Evolutionary conservation across 2,113 vertebrate species (phyloP).

Genomic region (Trochalopteron elliotii): DNA sequence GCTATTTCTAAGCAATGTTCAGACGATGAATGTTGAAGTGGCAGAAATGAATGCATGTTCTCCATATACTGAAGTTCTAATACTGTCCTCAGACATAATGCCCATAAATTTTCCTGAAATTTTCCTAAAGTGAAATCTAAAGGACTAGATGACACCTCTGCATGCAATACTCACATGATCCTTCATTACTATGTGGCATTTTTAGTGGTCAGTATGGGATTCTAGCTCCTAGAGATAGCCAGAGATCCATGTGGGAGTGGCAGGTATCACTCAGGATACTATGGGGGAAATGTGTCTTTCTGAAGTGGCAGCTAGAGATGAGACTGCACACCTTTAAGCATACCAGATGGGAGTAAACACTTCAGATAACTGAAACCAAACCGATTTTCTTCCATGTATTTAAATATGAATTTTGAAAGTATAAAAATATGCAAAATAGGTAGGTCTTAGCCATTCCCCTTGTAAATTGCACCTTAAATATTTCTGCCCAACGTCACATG

Average conservation of each 20-base stretch:
- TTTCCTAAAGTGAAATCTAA: not conserved
- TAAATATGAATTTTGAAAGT: not conserved
- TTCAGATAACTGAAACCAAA: not conserved
- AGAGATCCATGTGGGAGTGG: not conserved
- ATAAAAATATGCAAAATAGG: not conserved
- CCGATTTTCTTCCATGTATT: not conserved
- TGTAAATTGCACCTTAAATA: not conserved
- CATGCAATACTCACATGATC: too few relatives aligned
- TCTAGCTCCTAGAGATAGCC: not conserved
- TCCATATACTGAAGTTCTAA: not conserved
- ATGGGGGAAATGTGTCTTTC: not conserved
- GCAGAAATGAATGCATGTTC: not conserved
- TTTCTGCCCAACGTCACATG: not conserved
- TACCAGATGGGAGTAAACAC: not conserved
- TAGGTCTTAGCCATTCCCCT: not conserved
- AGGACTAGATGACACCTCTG: not conserved
- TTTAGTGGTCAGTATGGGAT: not conserved
- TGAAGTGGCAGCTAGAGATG: not conserved
- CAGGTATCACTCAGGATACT: not conserved
- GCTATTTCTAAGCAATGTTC: accelerated
- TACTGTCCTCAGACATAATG: not conserved
- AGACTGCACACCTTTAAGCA: not conserved
- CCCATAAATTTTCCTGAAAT: not conserved
- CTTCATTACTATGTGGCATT: not conserved
- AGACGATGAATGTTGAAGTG: not conserved